phyloP scores from a whole-genome alignment of 2,888 invertebrate species.

The Dascillus cervinus region DNA sequence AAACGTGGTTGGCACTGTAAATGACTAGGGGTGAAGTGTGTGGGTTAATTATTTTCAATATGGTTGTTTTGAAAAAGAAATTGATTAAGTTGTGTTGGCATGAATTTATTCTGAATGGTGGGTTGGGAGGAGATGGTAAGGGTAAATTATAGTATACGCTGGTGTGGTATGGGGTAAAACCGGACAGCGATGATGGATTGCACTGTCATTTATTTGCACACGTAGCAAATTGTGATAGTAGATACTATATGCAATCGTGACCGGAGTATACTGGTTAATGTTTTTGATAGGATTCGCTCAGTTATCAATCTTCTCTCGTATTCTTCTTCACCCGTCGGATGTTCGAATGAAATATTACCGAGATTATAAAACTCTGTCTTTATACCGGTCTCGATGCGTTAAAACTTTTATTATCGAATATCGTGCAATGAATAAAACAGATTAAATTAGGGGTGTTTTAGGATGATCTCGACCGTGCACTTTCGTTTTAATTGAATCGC shows the following conservation, averaged over 20 bases:
- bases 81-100: too few species aligned
- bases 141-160: too few species aligned
- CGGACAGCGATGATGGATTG: constrained; percentile 40
- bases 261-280: constrained; percentile 33
- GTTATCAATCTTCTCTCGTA: constrained; percentile 37
- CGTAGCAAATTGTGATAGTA: constrained; percentile 38
- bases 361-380: constrained; percentile 27
- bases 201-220: constrained; percentile 37
- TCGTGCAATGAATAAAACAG: constrained; percentile 27
- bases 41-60: too few species aligned
- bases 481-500: too few species aligned
- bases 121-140: too few species aligned
- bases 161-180: constrained; percentile 28
- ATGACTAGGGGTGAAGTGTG: too few species aligned
- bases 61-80: too few species aligned
- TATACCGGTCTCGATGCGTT: constrained; percentile 20
- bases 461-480: too few species aligned
- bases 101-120: too few species aligned
- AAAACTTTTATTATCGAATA: constrained; percentile 26
- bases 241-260: constrained; percentile 25
- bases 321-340: constrained; percentile 30
- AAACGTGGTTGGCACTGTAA: too few species aligned
- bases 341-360: constrained; percentile 32
- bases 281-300: constrained; percentile 35
- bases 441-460: constrained; percentile 27